Evolutionary conservation across 2,888 invertebrate species (phyloP), one percentile per base, ranked within the genome.

Genomic region (Troides aeacus): DNA sequence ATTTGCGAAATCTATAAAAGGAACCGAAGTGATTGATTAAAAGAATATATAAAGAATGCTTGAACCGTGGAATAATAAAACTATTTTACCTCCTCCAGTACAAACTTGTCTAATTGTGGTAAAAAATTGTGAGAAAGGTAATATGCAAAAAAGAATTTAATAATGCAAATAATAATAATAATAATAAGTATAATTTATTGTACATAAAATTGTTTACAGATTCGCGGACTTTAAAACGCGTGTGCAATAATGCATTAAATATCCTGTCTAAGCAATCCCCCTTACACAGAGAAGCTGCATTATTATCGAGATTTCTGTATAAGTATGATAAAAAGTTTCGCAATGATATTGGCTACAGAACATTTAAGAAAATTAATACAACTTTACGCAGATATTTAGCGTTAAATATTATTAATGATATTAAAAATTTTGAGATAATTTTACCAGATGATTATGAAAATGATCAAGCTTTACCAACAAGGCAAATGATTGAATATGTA

Each of bases 291-390:
- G 94, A 94, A 82, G 91, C 93, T 73, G 93, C 94, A 3, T 76
- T 94, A 71, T 80, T 94, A 2, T 94, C 94, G 62, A 88, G 94
- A 75, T 85, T 94, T 75, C 79, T 94, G 39, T 94, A 94, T 75
- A 93, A 94, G 75, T 93, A 92, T 84, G 93, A 94, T 74, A 92
- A 88, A 70, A 94, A 94, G 79, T 94, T 94, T 76, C 86, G 94
- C 21, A 91, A 86, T 73, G 94, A 94, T 73, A 94, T 94, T 70
- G 94, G 94, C 0, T 89, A 93, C 61, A 91, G 92, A 74, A 86
- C 88, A 73, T 90, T 94, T 72, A 93, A 89, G 74, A 94, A 94
- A 83, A 87, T 93, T 0, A 93, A 94, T 72, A 85, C 90, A 71
- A 90, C 93, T 3, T 74, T 94, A 36, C 84, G 88, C 8, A 94